Conservation (phyloP, 2,113 vertebrate genomes). For the Nothoprocta pentlandii region DNA sequence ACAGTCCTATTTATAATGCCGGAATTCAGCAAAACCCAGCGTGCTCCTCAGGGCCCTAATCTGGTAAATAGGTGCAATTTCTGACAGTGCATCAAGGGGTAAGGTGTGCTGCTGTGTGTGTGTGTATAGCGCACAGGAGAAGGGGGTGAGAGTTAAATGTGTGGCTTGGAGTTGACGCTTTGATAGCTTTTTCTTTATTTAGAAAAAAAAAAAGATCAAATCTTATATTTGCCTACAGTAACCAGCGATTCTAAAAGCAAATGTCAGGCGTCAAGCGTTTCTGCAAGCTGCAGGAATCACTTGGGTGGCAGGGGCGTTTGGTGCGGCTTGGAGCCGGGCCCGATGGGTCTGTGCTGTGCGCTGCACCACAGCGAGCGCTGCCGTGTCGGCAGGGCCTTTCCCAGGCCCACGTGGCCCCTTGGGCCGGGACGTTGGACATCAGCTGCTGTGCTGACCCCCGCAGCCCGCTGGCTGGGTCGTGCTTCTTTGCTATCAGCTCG, state of each 20-base stretch:
- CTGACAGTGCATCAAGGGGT: background rate
- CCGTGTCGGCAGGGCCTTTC: background rate
- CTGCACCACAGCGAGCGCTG: background rate
- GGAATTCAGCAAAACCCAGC: conserved; percentile 7
- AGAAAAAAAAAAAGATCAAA: background rate
- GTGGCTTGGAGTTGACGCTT: background rate
- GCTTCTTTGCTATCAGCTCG: background rate
- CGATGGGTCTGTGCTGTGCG: background rate
- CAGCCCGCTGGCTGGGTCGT: background rate
- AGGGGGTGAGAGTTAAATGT: background rate
- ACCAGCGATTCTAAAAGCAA: background rate
- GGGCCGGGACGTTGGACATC: background rate
- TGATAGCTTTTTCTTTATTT: background rate
- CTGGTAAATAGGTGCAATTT: background rate
- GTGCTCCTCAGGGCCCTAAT: conserved; percentile 10
- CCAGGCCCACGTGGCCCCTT: background rate
- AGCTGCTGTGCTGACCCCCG: background rate
- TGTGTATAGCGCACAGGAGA: background rate
- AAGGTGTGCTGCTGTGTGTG: background rate
- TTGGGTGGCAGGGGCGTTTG: background rate
- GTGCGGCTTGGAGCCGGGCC: background rate
- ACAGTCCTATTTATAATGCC: conserved; percentile 4
- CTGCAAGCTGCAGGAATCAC: background rate
- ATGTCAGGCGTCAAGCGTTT: background rate
- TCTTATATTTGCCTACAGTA: background rate